A percentile compares a stretch with the other conserved stretches of the same genome.
phyloP scores from a whole-genome alignment of 1,140 invertebrate genomes.

The Venustaconcha ellipsiformis region DNA sequence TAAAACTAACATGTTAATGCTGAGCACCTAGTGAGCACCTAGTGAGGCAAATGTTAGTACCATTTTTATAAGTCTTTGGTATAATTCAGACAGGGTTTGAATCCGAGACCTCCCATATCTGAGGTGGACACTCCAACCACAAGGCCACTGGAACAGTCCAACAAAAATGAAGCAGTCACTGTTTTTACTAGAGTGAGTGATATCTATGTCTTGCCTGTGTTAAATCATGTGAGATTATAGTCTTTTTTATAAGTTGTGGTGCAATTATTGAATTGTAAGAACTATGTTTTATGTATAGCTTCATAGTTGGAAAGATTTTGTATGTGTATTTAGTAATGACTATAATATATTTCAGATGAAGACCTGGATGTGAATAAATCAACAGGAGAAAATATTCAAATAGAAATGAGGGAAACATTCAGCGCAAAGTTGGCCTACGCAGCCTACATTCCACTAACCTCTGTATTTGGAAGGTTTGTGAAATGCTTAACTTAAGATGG shows the following conservation, averaged over 20 bases:
- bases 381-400: conserved; percentile 67
- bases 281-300: not conserved
- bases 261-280: not conserved
- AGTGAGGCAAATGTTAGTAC: too few species aligned
- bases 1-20: too few species aligned
- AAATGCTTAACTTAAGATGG: too few species aligned
- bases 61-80: too few species aligned
- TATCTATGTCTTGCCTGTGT: too few species aligned
- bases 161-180: too few species aligned
- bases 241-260: not conserved
- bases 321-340: not conserved
- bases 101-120: too few species aligned
- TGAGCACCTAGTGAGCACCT: too few species aligned
- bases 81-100: too few species aligned
- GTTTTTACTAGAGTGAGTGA: too few species aligned
- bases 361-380: conserved; percentile 20
- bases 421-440: conserved; percentile 85
- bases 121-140: too few species aligned
- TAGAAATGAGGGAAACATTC: conserved; percentile 86
- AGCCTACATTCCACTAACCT: conserved; percentile 84
- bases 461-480: conserved; percentile 76
- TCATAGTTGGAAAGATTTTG: not conserved
- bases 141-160: too few species aligned
- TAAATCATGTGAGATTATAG: not conserved
- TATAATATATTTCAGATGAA: conserved; percentile 29